These are phyloP conservation scores for Gopherus flavomarginatus DNA, from an alignment of 2,113 vertebrate species.

Conservation along the genomic window DNA sequence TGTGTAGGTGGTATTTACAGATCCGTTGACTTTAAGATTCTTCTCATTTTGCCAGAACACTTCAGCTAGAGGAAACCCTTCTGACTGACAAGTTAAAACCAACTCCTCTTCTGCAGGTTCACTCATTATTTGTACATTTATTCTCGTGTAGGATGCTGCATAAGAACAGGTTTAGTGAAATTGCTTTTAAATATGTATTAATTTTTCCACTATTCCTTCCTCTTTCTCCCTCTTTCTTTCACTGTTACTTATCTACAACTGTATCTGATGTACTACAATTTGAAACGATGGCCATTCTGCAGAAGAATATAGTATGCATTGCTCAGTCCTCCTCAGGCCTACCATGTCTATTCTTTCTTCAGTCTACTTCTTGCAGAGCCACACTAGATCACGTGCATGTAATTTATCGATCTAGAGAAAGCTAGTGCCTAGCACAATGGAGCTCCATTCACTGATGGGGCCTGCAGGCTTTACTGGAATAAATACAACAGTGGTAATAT, in stretches of 20 bases:
- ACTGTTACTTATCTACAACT: background rate
- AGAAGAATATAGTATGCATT: background rate
- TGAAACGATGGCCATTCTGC: background rate
- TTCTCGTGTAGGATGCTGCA: conserved; percentile 75
- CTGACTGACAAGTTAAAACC: conserved; percentile 83
- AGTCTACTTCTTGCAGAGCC: background rate
- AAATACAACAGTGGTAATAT: background rate
- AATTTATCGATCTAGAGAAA: background rate
- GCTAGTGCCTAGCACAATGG: background rate
- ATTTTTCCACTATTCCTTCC: background rate
- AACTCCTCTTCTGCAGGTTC: conserved; percentile 58
- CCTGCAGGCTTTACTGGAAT: background rate
- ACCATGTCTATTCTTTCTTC: background rate
- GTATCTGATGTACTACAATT: background rate
- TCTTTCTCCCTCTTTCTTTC: background rate
- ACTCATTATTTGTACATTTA: conserved; percentile 50
- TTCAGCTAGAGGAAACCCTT: conserved; percentile 82
- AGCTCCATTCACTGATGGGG: background rate
- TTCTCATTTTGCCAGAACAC: conserved; percentile 81
- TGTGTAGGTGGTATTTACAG: conserved; percentile 67
- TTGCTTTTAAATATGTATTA: background rate
- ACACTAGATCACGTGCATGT: background rate
- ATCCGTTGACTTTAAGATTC: conserved; percentile 37
- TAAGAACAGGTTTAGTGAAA: conserved; percentile 31
- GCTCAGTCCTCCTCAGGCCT: background rate